phyloP scores from a whole-genome alignment of 2,113 vertebrate genomes.

The Romanogobio albipinnatus region DNA sequence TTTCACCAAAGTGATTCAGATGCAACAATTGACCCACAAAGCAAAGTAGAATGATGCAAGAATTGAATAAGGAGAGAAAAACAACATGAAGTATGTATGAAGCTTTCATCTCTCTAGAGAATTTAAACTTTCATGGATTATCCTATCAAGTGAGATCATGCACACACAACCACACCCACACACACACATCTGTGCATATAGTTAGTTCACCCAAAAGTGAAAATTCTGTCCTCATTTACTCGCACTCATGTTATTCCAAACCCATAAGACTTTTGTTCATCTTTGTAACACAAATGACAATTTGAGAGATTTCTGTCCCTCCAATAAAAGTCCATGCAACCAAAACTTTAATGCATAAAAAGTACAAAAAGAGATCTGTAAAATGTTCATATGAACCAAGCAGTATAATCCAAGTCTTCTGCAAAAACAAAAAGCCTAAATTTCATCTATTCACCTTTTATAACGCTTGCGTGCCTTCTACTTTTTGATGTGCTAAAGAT shows the following conservation, averaged over 20 bases:
- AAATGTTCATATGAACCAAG: background rate
- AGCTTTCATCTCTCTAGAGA: slow-evolving; percentile 7
- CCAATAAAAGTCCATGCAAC: background rate
- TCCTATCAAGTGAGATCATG: slow-evolving; percentile 15
- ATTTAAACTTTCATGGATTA: slow-evolving; percentile 41
- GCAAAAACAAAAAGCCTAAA: background rate
- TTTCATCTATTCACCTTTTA: background rate
- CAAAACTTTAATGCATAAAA: background rate
- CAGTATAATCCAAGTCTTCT: background rate
- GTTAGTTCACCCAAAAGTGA: background rate
- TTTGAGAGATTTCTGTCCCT: background rate
- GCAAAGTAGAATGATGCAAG: slow-evolving; percentile 46
- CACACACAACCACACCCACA: slow-evolving; percentile 17
- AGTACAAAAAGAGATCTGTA: background rate
- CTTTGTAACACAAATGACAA: background rate
- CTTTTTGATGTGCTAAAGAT: background rate
- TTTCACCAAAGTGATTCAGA: slow-evolving; percentile 34
- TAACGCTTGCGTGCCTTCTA: too few relatives aligned
- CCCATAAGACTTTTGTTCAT: background rate
- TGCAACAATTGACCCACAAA: slow-evolving; percentile 38
- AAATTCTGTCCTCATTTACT: background rate
- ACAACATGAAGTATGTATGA: slow-evolving; percentile 45
- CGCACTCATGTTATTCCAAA: background rate
- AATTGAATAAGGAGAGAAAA: slow-evolving; percentile 35
- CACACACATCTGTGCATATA: slow-evolving; percentile 29